These are phyloP conservation scores for Meliscaeva auricollis DNA, from an alignment of 2,888 invertebrate genomes.

Conservation along the genomic window DNA sequence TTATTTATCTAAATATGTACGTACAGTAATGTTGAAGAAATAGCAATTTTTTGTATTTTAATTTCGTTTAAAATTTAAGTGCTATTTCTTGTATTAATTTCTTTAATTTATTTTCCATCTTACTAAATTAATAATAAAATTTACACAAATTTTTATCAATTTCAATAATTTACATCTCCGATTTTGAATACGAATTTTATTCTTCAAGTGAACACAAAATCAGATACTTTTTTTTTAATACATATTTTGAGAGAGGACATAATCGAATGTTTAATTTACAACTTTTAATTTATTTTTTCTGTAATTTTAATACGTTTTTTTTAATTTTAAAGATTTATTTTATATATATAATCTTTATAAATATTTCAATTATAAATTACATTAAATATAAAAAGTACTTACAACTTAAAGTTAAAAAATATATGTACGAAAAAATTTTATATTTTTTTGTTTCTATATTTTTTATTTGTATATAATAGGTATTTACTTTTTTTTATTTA, in stretches of 20 bases:
- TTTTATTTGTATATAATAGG: constrained; percentile 32
- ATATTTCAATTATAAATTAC: constrained; percentile 56
- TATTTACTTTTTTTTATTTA: constrained; percentile 50
- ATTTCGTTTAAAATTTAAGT: constrained; percentile 36
- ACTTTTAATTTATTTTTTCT: constrained; percentile 24
- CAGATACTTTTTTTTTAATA: constrained; percentile 41
- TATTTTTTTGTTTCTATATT: constrained; percentile 3
- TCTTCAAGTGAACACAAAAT: constrained; percentile 25
- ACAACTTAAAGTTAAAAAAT: constrained; percentile 72
- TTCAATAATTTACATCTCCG: constrained; percentile 58
- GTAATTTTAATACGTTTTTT: neutral
- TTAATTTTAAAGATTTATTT: constrained; percentile 35
- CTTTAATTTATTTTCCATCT: constrained; percentile 10
- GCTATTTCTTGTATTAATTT: constrained; percentile 22
- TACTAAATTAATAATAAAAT: constrained; percentile 40
- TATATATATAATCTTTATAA: constrained; percentile 12
- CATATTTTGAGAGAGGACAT: constrained; percentile 65
- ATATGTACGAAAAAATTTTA: constrained; percentile 56
- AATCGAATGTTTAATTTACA: constrained; percentile 65
- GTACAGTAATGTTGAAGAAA: constrained; percentile 43
- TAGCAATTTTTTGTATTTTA: constrained; percentile 15
- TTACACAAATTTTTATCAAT: constrained; percentile 48
- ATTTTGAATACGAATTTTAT: constrained; percentile 31
- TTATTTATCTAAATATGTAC: constrained; percentile 16
- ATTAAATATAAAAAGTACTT: constrained; percentile 74